phyloP scores from a whole-genome alignment of 2,113 vertebrate species.

The Cebidichthys violaceus region DNA sequence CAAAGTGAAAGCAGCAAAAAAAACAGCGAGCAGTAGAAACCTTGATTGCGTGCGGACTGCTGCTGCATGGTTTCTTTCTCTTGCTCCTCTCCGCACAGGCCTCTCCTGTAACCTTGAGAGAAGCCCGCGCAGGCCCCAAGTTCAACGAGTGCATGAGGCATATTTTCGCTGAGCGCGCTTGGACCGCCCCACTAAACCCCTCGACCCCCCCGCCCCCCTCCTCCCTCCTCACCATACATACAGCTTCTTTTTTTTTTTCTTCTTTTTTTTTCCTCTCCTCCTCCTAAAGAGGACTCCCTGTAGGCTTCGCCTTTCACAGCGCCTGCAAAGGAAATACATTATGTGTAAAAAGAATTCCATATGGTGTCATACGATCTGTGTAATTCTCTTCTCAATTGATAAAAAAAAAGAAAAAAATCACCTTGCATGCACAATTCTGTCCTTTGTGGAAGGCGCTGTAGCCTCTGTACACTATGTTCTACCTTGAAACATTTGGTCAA shows the following conservation, averaged over 20 bases:
- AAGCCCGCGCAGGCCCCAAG: slow-evolving; percentile 84
- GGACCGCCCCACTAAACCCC: slow-evolving; percentile 83
- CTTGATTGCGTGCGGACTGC: slow-evolving; percentile 55
- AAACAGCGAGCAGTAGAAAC: slow-evolving; percentile 17
- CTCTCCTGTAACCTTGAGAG: slow-evolving; percentile 85
- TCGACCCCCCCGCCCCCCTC: slow-evolving; percentile 23
- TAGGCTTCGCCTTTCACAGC: slow-evolving; percentile 80
- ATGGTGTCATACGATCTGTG: slow-evolving; percentile 84
- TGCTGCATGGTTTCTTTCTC: slow-evolving; percentile 66
- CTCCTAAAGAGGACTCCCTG: slow-evolving; percentile 84
- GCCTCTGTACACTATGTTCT: slow-evolving; percentile 22
- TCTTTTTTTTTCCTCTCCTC: slow-evolving; percentile 51
- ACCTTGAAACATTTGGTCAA: slow-evolving; percentile 11
- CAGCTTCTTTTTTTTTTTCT: slow-evolving; percentile 37
- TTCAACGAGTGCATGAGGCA: slow-evolving; percentile 87
- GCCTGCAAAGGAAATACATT: slow-evolving; percentile 84
- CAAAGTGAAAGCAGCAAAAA: background rate
- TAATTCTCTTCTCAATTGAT: slow-evolving; percentile 81
- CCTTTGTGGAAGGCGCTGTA: slow-evolving; percentile 64
- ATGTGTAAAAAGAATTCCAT: slow-evolving; percentile 87
- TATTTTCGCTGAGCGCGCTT: slow-evolving; percentile 85
- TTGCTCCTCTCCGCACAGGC: slow-evolving; percentile 68
- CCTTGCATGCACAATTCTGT: slow-evolving; percentile 68
- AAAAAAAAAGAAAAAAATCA: slow-evolving; percentile 77
- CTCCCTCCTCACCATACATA: slow-evolving; percentile 76